A percentile compares a stretch with the other conserved stretches of the same genome.
These are phyloP conservation scores for Xiphophorus couchianus DNA, from an alignment of 2,113 vertebrate species.

Conservation along the genomic window DNA sequence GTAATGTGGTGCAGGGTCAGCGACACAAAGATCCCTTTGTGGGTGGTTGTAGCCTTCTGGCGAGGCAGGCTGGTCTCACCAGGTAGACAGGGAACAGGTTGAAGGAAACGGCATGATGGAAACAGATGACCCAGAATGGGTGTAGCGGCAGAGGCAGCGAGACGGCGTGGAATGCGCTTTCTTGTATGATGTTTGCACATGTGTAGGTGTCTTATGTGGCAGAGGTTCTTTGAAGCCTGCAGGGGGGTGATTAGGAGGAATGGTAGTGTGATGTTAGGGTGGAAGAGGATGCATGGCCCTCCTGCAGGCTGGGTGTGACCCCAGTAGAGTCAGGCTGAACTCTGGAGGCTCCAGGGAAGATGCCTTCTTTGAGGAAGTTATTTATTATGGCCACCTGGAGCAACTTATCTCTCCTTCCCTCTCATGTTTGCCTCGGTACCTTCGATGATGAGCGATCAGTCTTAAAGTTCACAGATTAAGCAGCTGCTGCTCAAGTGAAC, in stretches of 20 bases:
- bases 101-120: conserved; percentile 34
- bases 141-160: conserved; percentile 3
- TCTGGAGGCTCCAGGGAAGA: conserved; percentile 58
- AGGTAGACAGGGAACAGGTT: conserved; percentile 58
- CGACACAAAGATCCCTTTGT: conserved; percentile 8
- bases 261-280: conserved; percentile 37
- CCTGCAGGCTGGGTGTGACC: conserved; percentile 62
- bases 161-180: conserved; percentile 45
- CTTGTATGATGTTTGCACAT: conserved; percentile 24
- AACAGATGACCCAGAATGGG: conserved; percentile 45
- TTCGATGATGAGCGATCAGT: conserved; percentile 17
- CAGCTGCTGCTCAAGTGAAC: conserved; percentile 2
- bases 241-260: conserved; percentile 59
- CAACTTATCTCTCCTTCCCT: conserved; percentile 45
- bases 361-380: conserved; percentile 70
- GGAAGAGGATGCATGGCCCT: conserved; percentile 67
- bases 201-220: conserved; percentile 46
- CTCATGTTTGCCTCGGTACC: conserved; percentile 30
- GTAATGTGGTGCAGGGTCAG: conserved; percentile 4
- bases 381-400: conserved; percentile 78
- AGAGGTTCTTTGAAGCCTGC: conserved; percentile 72
- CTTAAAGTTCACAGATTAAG: conserved; percentile 37
- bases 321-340: conserved; percentile 63
- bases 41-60: conserved; percentile 24
- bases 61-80: conserved; percentile 39